Conservation (phyloP, 2,888 invertebrate genomes). For the Lingula anatina region DNA sequence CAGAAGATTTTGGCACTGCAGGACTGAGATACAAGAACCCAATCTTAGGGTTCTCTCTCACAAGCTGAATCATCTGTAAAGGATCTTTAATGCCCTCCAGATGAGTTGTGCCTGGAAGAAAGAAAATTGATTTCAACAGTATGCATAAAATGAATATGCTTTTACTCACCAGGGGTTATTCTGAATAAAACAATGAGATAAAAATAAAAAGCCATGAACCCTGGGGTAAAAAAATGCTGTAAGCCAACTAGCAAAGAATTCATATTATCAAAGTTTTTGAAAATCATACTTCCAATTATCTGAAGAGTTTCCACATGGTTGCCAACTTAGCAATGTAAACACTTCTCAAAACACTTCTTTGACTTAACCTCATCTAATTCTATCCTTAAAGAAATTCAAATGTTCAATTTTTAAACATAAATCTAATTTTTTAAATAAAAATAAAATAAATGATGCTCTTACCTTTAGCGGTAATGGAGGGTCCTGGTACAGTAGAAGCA, state of each 20-base stretch:
- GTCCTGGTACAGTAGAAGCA: background rate
- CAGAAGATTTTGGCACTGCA: slow-evolving; percentile 50
- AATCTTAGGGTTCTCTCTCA: slow-evolving; percentile 30
- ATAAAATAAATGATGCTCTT: slow-evolving; percentile 4
- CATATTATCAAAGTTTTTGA: background rate
- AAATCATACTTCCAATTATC: too few relatives aligned
- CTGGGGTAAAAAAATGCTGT: background rate
- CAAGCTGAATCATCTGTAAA: slow-evolving; percentile 36
- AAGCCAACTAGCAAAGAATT: background rate
- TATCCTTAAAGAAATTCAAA: too few relatives aligned
- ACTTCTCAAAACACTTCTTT: too few relatives aligned
- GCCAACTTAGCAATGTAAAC: too few relatives aligned
- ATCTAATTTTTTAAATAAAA: background rate
- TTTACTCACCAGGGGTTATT: background rate
- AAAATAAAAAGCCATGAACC: background rate
- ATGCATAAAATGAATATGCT: too few relatives aligned
- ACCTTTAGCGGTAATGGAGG: too few relatives aligned
- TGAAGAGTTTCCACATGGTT: too few relatives aligned
- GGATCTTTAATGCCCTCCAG: slow-evolving; percentile 39
- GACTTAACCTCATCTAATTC: too few relatives aligned
- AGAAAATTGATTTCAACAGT: too few relatives aligned
- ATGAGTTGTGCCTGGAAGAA: slow-evolving; percentile 24
- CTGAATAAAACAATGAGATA: background rate
- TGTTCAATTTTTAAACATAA: too few relatives aligned
- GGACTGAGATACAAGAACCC: slow-evolving; percentile 68